Evolutionary conservation across 2,888 invertebrate species (phyloP).

Genomic region (Brenthis hecate): DNA sequence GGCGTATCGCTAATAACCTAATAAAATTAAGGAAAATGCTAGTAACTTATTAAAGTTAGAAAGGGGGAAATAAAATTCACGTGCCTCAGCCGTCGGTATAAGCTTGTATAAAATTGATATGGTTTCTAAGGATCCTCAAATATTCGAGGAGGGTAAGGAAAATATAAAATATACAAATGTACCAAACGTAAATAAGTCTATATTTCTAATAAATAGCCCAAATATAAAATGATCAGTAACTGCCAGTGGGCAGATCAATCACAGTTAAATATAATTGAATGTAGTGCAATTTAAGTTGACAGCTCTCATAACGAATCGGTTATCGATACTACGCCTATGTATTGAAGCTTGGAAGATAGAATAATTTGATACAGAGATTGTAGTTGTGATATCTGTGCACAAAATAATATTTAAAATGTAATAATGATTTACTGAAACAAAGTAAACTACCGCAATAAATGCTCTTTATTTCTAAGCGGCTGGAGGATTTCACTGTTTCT

Average conservation of each 20-base stretch:
- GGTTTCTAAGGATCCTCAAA: no score
- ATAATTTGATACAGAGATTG: slow-evolving; percentile 5
- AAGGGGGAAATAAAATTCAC: no score
- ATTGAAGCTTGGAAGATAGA: background rate
- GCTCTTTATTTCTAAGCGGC: no score
- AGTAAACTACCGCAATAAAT: background rate
- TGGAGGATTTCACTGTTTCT: no score
- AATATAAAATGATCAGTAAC: background rate
- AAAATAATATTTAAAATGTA: background rate
- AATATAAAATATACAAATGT: no score
- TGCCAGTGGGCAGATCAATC: slow-evolving; percentile 19
- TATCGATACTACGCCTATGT: slow-evolving; percentile 2
- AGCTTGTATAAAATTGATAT: no score
- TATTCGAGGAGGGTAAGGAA: no score
- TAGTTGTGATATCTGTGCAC: background rate
- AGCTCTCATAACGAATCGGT: slow-evolving; percentile 20
- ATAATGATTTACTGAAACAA: background rate
- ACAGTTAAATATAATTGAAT: slow-evolving; percentile 24
- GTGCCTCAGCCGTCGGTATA: no score
- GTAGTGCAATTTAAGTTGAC: slow-evolving; percentile 16
- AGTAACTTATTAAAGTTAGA: no score
- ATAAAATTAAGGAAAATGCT: no score
- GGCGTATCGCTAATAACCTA: no score
- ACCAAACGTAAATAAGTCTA: no score
- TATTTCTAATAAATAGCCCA: background rate